Evolutionary conservation across 2,888 invertebrate species (phyloP).

Genomic region (Tigriopus californicus): DNA sequence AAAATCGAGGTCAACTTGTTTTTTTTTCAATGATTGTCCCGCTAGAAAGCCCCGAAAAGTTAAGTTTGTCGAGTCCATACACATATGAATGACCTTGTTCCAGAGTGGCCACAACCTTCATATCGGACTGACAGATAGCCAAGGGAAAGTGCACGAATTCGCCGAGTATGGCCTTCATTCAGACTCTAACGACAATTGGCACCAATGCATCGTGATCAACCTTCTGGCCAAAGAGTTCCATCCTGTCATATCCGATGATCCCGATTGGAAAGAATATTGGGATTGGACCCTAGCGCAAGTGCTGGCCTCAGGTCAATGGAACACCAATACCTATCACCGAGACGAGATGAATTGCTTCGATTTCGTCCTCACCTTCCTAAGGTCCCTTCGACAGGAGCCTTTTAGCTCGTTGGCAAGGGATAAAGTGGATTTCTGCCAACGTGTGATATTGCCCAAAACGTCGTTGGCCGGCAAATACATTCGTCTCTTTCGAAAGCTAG

Average conservation of each 20-base stretch:
- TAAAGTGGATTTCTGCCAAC: conserved; percentile 53
- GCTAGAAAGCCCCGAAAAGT: too few species aligned
- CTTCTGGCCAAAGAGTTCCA: conserved; percentile 16
- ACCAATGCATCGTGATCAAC: conserved; percentile 27
- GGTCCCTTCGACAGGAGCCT: conserved; percentile 47
- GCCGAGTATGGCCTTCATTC: conserved; percentile 50
- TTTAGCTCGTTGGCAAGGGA: conserved; percentile 46
- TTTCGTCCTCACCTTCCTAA: conserved; percentile 60
- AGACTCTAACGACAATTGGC: conserved; percentile 29
- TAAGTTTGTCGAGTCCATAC: too few species aligned
- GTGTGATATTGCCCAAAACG: conserved; percentile 59
- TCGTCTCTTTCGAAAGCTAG: conserved; percentile 53
- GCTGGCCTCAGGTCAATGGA: conserved; percentile 14
- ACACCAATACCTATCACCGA: conserved; percentile 40
- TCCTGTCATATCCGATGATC: conserved; percentile 11
- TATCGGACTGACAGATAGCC: conserved; percentile 9
- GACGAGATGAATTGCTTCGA: conserved; percentile 63
- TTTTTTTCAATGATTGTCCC: too few species aligned
- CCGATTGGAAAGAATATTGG: conserved; percentile 44
- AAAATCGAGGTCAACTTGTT: too few species aligned
- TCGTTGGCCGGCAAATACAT: conserved; percentile 68
- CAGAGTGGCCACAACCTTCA: conserved; percentile 4
- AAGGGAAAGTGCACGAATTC: conserved; percentile 6
- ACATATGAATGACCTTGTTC: too few species aligned
- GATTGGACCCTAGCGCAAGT: conserved; percentile 31